phyloP scores from a whole-genome alignment of 64 coral and sea anemone species.

The Montipora foliosa region DNA sequence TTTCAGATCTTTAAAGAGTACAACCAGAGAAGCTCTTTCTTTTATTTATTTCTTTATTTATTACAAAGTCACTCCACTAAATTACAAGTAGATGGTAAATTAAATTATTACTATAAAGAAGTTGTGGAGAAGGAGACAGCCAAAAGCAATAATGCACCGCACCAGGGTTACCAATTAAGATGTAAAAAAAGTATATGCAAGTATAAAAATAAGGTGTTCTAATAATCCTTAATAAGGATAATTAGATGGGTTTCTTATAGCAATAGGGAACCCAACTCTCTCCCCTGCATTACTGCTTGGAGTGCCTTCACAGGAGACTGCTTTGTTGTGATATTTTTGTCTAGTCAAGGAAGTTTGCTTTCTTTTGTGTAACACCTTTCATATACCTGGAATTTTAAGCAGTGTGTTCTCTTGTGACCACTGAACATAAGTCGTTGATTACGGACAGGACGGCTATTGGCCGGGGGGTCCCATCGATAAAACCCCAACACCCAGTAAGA shows the following conservation, averaged over 20 bases:
- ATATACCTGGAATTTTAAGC: no score
- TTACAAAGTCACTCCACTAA: conserved; percentile 27
- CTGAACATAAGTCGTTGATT: conserved; percentile 28
- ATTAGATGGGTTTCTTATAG: conserved; percentile 38
- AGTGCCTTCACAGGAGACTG: conserved; percentile 61
- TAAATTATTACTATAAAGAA: background rate
- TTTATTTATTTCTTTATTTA: conserved; percentile 22
- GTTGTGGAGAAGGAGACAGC: background rate
- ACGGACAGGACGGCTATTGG: conserved; percentile 17
- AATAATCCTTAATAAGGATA: conserved; percentile 55
- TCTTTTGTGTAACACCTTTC: conserved; percentile 43
- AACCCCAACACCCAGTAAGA: conserved; percentile 46
- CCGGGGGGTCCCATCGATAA: conserved; percentile 3
- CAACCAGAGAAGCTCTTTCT: conserved; percentile 47
- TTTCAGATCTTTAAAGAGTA: conserved; percentile 70
- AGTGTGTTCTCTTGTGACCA: background rate
- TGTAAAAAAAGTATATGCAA: conserved; percentile 12
- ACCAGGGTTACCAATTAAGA: conserved; percentile 15
- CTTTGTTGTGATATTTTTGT: conserved; percentile 66
- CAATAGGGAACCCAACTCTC: conserved; percentile 42
- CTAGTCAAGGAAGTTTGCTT: conserved; percentile 65
- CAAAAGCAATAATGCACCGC: conserved; percentile 9
- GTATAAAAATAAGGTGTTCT: conserved; percentile 52
- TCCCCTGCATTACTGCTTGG: conserved; percentile 56
- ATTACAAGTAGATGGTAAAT: conserved; percentile 4